Percentiles rank a stretch among this genome's conserved stretches.
These are phyloP conservation scores for Plotosus lineatus DNA, from an alignment of 2,113 vertebrate genomes.

Conservation along the genomic window DNA sequence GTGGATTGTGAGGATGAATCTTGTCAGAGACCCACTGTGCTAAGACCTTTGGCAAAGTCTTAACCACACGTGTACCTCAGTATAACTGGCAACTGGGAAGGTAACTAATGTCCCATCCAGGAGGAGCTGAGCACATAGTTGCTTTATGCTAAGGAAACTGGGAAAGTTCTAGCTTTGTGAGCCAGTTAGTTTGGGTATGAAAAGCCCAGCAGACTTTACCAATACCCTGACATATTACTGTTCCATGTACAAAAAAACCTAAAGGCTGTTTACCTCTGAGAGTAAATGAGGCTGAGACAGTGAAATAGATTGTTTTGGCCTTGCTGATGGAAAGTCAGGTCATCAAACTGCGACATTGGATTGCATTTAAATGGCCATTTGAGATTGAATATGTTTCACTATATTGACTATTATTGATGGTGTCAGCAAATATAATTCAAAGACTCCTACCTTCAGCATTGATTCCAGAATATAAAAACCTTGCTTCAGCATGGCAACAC, in stretches of 20 bases:
- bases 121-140: too few species aligned
- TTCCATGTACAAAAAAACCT: neutral
- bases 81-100: too few species aligned
- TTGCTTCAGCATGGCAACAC: neutral
- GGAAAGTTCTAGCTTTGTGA: too few species aligned
- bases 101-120: too few species aligned
- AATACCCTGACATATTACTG: neutral
- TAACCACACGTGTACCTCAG: too few species aligned
- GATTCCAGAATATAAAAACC: neutral
- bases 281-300: neutral
- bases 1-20: too few species aligned
- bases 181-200: too few species aligned
- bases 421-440: neutral
- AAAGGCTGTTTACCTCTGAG: neutral
- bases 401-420: neutral
- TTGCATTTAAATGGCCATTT: neutral
- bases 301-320: neutral
- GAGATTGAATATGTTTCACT: neutral
- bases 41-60: too few species aligned
- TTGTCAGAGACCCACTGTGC: too few species aligned
- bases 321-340: neutral
- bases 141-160: too few species aligned
- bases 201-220: too few species aligned
- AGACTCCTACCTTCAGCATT: neutral
- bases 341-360: neutral